Base-by-base conservation (phyloP, 2,888 invertebrate genomes). In the Rhingia campestris region DNA sequence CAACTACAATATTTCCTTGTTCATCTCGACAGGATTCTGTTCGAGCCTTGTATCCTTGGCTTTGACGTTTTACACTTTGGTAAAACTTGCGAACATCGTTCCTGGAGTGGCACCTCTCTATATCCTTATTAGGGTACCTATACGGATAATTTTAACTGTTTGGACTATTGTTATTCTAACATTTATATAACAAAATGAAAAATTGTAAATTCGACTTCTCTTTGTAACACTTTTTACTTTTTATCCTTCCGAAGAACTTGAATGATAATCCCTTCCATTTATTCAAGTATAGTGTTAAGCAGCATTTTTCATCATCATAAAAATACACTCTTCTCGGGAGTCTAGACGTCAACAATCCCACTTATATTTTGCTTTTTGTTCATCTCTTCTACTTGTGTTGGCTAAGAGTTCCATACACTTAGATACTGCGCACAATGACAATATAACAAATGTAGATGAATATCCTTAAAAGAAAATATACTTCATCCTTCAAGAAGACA, bases 271-370 rank as follows among this genome's bases (percentile, higher is more conserved):
- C 61, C 33, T 67, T 63, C 45, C 63, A 63, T 69, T 81, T 56
- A 53, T 64, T 58, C 64, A 70, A 81, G 80, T 69, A 45, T 47
- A 69, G 63, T 69, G 75, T 54, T 80, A 61, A 74, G 75, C 49
- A 14, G 74, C 47, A 70, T 70, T 61, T 30, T 14, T 59, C 51
- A 53, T 63, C 45, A 41, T 61, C 56, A 56, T 45, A 77, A 59
- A 77, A 49, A 35, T 33, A 53, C 75, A 33, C 59, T 66, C 49
- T 56, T 10, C 61, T 61, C 14, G 12, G 14, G 49, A 66, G 82
- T 82, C 82, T 82, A 82, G 82, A 82, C 82, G 22, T 72, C 72
- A 82, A 73, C 67, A 82, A 77, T 79, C 45, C 79, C 63, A 79
- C 79, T 82, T 73, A 51, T 79, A 30, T 12, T 49, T 64, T 56